Conservation (phyloP, 2,113 vertebrate genomes). For the Hystrix cristata region DNA sequence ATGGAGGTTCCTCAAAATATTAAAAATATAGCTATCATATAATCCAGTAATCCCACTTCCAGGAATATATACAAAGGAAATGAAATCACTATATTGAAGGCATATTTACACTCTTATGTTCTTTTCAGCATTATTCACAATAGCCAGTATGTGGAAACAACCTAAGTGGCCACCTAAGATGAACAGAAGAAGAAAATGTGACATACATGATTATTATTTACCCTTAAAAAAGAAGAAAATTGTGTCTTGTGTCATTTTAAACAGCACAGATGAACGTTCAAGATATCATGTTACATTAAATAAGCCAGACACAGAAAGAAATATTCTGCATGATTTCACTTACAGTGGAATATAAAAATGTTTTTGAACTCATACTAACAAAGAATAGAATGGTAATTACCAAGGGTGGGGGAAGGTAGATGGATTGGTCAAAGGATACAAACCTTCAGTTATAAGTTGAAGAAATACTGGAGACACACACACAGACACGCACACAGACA, state of each 20-base stretch:
- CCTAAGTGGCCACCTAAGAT: not conserved
- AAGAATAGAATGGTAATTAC: not conserved
- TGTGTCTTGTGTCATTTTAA: not conserved
- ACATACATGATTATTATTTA: not conserved
- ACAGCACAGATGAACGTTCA: not conserved
- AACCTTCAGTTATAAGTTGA: not conserved
- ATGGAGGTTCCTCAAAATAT: not conserved
- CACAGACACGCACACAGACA: not conserved
- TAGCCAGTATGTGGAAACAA: not conserved
- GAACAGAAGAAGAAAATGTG: not conserved
- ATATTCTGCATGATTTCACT: not conserved
- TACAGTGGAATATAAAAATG: not conserved
- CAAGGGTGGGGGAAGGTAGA: not conserved
- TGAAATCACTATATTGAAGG: not conserved
- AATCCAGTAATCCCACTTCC: not conserved
- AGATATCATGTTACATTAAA: not conserved
- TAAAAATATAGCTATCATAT: not conserved
- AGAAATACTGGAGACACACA: not conserved
- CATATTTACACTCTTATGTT: not conserved
- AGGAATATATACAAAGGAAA: conserved; percentile 4
- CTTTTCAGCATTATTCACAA: not conserved
- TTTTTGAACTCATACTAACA: not conserved
- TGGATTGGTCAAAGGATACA: not conserved
- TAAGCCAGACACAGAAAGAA: not conserved
- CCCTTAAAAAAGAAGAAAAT: not conserved